Evolutionary conservation across 1,140 invertebrate species (phyloP), one percentile per base, ranked within the genome.

Genomic region (Drosophila varians): DNA sequence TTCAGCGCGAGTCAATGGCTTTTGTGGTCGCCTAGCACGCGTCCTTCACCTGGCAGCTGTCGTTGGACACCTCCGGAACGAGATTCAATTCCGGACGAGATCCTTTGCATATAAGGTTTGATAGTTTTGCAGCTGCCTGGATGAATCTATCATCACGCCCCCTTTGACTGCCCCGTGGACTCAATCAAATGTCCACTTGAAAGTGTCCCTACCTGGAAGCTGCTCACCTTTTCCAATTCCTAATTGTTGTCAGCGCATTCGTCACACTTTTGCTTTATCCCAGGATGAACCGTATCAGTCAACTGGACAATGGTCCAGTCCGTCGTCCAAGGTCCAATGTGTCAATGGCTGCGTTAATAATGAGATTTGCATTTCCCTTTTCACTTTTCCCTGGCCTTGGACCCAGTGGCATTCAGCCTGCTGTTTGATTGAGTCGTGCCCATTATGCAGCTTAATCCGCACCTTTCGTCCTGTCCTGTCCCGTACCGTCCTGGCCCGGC

Each of bases 231-330:
- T 76, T 47, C 19, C 6, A 49, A 61, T 57, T 61, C 38, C 8
- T 84, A 84, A 84, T 86, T 86, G 77, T 86, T 87, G 77, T 87
- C 82, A 82, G 45, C 74, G 77, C 70, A 87, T 87, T 87, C 83
- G 82, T 88, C 83, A 87, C 83, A 87, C 83, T 86, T 88, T 87
- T 87, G 64, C 74, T 57, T 52, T 34, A 40, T 38, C 53, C 40
- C 68, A 12, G 61, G 31, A 42, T 21, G 31, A 28, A 47, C 51
- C 56, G 40, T 34, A 53, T 72, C 69, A 21, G 65, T 61, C 79
- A 66, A 66, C 68, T 71, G 60, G 70, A 74, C 74, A 78, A 60
- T 60, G 55, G 51, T 31, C 28, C 12, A 18, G 31, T 9, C 36
- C 12, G 18, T 1, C 3, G 26, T 56, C 55, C 71, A 65, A 61